These are phyloP conservation scores for Drosophila lacicola DNA, from an alignment of 2,888 invertebrate species.

Conservation along the genomic window DNA sequence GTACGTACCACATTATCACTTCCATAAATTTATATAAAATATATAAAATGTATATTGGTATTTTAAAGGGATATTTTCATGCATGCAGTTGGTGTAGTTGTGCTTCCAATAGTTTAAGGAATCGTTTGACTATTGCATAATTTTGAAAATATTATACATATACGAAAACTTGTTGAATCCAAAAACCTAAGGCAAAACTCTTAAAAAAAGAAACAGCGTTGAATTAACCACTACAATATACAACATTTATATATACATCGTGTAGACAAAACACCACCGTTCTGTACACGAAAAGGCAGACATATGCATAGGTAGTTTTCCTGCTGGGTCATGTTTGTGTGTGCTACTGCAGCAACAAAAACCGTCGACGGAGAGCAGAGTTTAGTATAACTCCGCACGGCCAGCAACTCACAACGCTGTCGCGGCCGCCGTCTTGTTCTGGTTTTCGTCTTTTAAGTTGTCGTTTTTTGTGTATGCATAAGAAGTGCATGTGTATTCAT, in stretches of 20 bases:
- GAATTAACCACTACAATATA: too few relatives aligned
- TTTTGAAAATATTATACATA: too few relatives aligned
- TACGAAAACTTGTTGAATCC: neutral
- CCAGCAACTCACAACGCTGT: slow-evolving; percentile 64
- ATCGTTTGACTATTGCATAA: too few relatives aligned
- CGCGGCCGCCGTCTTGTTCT: slow-evolving; percentile 61
- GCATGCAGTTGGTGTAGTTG: too few relatives aligned
- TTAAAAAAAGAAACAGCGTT: neutral
- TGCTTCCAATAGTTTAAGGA: too few relatives aligned
- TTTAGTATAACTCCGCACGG: slow-evolving; percentile 76
- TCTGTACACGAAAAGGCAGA: slow-evolving; percentile 2
- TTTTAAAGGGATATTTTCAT: neutral
- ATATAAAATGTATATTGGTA: neutral
- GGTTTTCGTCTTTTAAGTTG: slow-evolving; percentile 64
- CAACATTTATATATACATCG: neutral
- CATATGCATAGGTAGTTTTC: slow-evolving; percentile 25
- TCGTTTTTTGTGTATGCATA: slow-evolving; percentile 69
- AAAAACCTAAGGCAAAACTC: neutral
- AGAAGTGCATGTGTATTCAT: slow-evolving; percentile 55
- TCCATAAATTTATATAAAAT: neutral
- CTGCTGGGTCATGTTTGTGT: slow-evolving; percentile 61
- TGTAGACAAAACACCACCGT: slow-evolving; percentile 1
- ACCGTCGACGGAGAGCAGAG: slow-evolving; percentile 65
- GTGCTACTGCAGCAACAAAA: slow-evolving; percentile 58
- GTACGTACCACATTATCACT: too few relatives aligned